Percentiles rank a stretch among this genome's conserved stretches.
Evolutionary conservation across 1,140 invertebrate genomes (phyloP).

Genomic region (Rhagoletis pomonella): DNA sequence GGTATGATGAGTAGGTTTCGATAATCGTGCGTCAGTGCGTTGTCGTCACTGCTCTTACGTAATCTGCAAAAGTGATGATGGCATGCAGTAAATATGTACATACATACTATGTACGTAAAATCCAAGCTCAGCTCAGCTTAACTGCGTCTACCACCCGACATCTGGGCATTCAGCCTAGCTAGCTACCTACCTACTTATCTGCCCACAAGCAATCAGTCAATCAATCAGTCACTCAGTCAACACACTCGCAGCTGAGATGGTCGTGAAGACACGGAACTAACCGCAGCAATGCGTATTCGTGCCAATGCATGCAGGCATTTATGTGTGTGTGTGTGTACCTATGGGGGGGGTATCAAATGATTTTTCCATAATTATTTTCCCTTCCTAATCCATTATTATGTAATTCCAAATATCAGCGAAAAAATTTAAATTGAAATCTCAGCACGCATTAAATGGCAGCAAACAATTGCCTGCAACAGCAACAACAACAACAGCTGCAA

Average conservation of each 20-base stretch:
- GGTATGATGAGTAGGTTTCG: background rate
- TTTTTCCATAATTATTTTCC: constrained; percentile 46
- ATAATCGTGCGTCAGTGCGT: constrained; percentile 14
- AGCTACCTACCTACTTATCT: constrained; percentile 34
- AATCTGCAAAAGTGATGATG: constrained; percentile 5
- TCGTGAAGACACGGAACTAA: constrained; percentile 33
- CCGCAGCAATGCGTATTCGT: constrained; percentile 38
- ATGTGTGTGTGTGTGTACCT: background rate
- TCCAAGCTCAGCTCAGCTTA: background rate
- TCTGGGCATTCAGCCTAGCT: background rate
- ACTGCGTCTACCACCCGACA: background rate
- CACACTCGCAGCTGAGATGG: background rate
- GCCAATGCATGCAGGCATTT: background rate
- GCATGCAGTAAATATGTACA: background rate
- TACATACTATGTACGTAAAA: background rate
- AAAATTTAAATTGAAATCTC: constrained; percentile 40
- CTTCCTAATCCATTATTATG: constrained; percentile 51
- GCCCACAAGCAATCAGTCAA: constrained; percentile 36
- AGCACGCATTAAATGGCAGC: constrained; percentile 32
- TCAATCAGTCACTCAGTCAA: constrained; percentile 50
- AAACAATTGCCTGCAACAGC: background rate
- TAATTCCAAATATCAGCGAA: constrained; percentile 25
- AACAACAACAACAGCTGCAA: constrained; percentile 2
- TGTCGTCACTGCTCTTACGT: constrained; percentile 3
- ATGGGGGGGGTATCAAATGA: background rate